Conservation (phyloP, 2,888 invertebrate species). For the Dasypogon diadema region DNA sequence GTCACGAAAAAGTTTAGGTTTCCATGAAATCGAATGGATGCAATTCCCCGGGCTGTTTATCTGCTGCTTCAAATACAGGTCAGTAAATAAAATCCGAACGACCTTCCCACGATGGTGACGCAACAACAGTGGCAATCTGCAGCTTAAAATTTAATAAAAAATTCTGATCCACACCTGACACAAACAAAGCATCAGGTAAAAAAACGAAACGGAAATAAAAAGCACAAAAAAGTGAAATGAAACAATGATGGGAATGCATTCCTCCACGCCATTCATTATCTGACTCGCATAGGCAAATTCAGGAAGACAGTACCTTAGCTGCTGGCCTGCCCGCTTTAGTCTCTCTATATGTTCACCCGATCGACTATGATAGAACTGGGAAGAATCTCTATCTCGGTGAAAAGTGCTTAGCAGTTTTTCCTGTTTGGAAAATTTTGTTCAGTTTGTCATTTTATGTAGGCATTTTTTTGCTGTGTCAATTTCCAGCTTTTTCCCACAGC, state of each 20-base stretch:
- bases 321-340: neutral
- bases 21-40: neutral
- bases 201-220: conserved; percentile 3
- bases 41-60: neutral
- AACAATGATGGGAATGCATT: conserved; percentile 37
- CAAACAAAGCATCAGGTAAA: neutral
- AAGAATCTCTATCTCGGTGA: neutral
- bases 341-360: neutral
- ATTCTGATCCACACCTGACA: conserved; percentile 21
- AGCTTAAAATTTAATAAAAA: conserved; percentile 25
- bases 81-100: conserved; percentile 19
- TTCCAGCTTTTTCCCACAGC: conserved; percentile 5
- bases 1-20: no score
- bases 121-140: conserved; percentile 6
- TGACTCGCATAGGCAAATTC: neutral
- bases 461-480: conserved; percentile 13
- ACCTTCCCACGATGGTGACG: conserved; percentile 22
- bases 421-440: neutral
- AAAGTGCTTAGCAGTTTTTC: neutral
- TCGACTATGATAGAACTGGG: neutral
- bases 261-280: neutral
- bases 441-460: neutral
- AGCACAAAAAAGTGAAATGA: conserved; percentile 37
- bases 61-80: conserved; percentile 9
- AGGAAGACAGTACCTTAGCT: neutral